These are phyloP conservation scores for Spinibarbus caldwelli DNA, from an alignment of 2,797 vertebrate genomes.

Conservation along the genomic window DNA sequence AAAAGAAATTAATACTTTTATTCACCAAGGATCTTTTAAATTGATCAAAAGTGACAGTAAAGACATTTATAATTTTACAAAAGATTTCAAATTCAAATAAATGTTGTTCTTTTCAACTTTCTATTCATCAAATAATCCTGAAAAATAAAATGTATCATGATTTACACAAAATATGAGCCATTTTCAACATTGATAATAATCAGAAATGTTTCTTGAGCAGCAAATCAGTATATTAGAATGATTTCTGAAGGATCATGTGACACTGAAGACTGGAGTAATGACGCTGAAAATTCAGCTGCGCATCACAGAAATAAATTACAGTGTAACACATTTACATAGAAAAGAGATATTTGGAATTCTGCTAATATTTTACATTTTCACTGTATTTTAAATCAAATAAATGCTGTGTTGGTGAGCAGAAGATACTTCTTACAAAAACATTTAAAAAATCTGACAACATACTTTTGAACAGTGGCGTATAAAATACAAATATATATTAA, in stretches of 20 bases:
- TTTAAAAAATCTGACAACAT: too few relatives aligned
- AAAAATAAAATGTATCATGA: background rate
- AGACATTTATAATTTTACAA: background rate
- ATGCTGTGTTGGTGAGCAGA: background rate
- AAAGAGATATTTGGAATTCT: rapidly evolving
- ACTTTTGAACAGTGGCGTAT: too few relatives aligned
- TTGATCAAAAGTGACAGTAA: background rate
- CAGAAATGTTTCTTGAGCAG: background rate
- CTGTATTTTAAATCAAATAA: background rate
- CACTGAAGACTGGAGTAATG: background rate
- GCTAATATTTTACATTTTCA: background rate
- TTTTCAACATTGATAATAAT: background rate
- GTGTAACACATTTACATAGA: background rate
- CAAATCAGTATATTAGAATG: background rate
- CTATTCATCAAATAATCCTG: background rate
- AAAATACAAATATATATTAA: too few relatives aligned
- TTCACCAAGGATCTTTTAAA: background rate
- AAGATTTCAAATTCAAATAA: background rate
- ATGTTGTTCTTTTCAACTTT: background rate
- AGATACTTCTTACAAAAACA: too few relatives aligned
- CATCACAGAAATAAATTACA: background rate
- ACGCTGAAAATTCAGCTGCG: background rate
- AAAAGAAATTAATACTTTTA: rapidly evolving
- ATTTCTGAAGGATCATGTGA: background rate
- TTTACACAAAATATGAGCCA: background rate